Conservation (phyloP, 2,113 vertebrate genomes). For the Cynopterus brachyotis region DNA sequence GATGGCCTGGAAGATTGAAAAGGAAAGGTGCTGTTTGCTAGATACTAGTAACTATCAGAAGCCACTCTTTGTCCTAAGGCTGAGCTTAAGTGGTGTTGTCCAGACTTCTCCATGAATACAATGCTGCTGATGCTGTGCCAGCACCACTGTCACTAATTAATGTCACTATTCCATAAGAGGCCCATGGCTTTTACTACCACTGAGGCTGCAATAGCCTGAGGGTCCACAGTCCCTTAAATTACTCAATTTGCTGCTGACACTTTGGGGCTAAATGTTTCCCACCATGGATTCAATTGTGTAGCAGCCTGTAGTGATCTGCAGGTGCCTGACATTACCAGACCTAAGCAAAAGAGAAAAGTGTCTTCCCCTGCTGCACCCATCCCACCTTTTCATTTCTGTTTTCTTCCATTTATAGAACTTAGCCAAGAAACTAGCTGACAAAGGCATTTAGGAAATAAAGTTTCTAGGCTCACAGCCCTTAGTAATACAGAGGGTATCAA, state of each 20-base stretch:
- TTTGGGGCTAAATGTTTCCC: not conserved
- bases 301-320: not conserved
- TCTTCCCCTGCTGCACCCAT: not conserved
- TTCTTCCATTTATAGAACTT: not conserved
- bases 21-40: not conserved
- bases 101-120: not conserved
- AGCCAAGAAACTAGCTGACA: not conserved
- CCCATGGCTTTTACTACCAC: not conserved
- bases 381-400: not conserved
- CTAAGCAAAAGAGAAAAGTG: not conserved
- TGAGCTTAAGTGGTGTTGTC: not conserved
- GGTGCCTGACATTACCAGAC: not conserved
- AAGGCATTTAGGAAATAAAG: not conserved
- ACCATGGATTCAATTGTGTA: not conserved
- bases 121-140: not conserved
- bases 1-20: not conserved
- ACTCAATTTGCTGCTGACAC: not conserved
- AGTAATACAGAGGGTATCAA: not conserved
- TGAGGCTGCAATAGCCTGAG: not conserved
- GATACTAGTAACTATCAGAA: not conserved
- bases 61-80: not conserved
- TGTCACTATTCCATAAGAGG: not conserved
- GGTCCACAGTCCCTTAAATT: not conserved
- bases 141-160: not conserved
- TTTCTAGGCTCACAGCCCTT: not conserved